Evolutionary conservation across 2,113 vertebrate species (phyloP).

Genomic region (Sinocyclocheilus grahami): DNA sequence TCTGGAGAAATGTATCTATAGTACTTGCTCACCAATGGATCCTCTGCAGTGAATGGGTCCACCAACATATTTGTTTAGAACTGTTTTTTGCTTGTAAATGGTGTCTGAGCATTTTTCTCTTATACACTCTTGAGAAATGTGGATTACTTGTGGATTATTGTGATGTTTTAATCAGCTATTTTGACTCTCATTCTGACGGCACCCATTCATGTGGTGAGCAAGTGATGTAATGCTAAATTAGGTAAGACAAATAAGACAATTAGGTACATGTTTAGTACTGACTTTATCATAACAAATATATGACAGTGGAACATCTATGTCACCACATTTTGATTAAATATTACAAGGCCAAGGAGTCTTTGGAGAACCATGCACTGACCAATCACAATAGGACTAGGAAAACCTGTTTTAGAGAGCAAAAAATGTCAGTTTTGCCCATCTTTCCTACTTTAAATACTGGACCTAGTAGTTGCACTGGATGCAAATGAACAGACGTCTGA

Average conservation of each 20-base stretch:
- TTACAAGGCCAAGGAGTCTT: neutral
- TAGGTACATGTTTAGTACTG: neutral
- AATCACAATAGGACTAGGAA: neutral
- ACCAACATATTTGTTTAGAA: too few species aligned
- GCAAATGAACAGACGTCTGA: conserved; percentile 35
- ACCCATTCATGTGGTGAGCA: neutral
- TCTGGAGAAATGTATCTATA: too few species aligned
- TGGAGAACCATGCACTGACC: neutral
- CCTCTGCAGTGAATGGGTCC: too few species aligned
- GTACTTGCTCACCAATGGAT: too few species aligned
- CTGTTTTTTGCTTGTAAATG: too few species aligned
- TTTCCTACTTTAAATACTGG: conserved; percentile 35
- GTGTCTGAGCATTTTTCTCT: too few species aligned
- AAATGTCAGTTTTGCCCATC: neutral
- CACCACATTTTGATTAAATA: neutral
- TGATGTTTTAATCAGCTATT: too few species aligned
- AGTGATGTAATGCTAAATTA: neutral
- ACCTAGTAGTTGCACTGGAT: conserved; percentile 31
- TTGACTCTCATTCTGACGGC: too few species aligned
- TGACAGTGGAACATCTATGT: neutral
- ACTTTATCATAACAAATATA: neutral
- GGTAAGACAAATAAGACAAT: neutral
- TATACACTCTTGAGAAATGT: too few species aligned
- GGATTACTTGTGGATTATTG: too few species aligned
- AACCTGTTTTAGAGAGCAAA: neutral